Conservation (phyloP, 2,113 vertebrate genomes). For the Prietella phreatophila region DNA sequence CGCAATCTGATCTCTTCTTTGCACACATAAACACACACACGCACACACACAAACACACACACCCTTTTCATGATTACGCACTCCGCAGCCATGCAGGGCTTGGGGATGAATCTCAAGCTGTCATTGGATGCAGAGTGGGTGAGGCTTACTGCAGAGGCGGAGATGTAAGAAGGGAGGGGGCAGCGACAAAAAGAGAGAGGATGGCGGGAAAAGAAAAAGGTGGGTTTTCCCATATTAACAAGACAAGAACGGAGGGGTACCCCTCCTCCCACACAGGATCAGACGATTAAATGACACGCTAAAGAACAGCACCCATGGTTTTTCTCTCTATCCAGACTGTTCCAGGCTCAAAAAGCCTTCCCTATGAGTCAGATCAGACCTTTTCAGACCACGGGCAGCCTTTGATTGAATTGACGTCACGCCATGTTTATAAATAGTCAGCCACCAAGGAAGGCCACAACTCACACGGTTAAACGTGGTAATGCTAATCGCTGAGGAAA, state of each 20-base stretch:
- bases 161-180: slow-evolving; percentile 24
- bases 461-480: slow-evolving; percentile 59
- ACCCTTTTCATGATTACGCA: slow-evolving; percentile 37
- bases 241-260: slow-evolving; percentile 39
- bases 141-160: slow-evolving; percentile 72
- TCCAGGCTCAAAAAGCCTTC: neutral
- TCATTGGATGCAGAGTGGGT: slow-evolving; percentile 69
- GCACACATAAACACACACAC: neutral
- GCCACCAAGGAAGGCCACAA: slow-evolving; percentile 28
- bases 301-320: neutral
- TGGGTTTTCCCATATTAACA: slow-evolving; percentile 46
- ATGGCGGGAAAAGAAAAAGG: neutral
- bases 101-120: slow-evolving; percentile 36
- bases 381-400: neutral
- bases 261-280: slow-evolving; percentile 40
- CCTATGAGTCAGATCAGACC: too few relatives aligned
- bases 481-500: slow-evolving; percentile 63
- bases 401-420: slow-evolving; percentile 23
- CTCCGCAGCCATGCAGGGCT: slow-evolving; percentile 44
- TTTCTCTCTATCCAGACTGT: neutral
- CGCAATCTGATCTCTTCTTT: slow-evolving; percentile 8
- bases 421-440: slow-evolving; percentile 23
- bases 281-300: slow-evolving; percentile 19
- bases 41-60: neutral
- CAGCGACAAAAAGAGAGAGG: neutral